Evolutionary conservation across 2,797 vertebrate genomes (phyloP), one percentile per base, ranked within the genome.

Genomic region (Clarias platycephalus): DNA sequence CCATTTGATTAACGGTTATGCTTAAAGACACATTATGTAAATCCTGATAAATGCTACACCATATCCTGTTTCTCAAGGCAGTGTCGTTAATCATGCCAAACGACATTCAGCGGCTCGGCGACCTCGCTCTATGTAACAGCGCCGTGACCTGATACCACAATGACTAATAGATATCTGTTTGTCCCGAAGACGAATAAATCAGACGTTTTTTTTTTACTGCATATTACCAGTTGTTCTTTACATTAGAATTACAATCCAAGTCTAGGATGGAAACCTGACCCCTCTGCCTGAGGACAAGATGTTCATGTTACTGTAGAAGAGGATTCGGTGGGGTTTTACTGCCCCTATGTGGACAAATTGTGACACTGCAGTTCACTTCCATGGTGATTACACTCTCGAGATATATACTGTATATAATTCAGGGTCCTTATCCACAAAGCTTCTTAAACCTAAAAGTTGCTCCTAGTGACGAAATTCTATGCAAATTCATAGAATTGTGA

Each of bases 271-370:
- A 15, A 80, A 62, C 62, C 34, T 71, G 58, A 64, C 37, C 37
- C 62, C 0, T 40, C 34, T 12, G 22, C 6, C 8, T 62, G 2
- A 63, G 34, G 7, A 49, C 22, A 37, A 5, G 10, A 31, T 37
- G 15, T 49, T 37, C 13, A 26, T 3, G 12, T 67, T 40, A 24
- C 22, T 77, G 18, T 37, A 28, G 22, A 31, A 8, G 4, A n/a
- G 60, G 60, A 44, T 57, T 53, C 31, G 6, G 28, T 81, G 80
- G 77, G 28, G 12, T 68, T 86, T 53, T 83, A 83, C 55, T 84
- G 88, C 87, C 87, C n/a, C 85, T 70, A 84, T 34, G 86, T 89
- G 90, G 88, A 86, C 37, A 49, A 8, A 4, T 49, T 22, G 7
- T 1, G 5, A 22, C 7, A 72, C 34, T 31, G 57, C 82, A 40